A percentile compares a stretch with the other conserved stretches of the same genome.
Conservation (phyloP, 2,797 vertebrate genomes). For the Sebastes taczanowskii region DNA sequence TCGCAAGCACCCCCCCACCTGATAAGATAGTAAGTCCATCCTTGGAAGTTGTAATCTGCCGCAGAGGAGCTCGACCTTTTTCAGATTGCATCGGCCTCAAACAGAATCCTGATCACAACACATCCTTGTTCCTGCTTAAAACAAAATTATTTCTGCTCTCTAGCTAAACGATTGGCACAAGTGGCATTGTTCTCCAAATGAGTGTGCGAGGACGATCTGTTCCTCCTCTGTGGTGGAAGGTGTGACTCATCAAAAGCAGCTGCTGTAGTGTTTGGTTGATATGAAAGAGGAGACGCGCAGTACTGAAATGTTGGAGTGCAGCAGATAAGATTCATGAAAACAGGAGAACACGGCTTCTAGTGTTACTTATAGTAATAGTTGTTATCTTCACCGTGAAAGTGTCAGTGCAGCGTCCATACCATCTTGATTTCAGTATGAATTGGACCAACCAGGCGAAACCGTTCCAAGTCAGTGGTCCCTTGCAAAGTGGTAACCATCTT, state of each 20-base stretch:
- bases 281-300: conserved; percentile 10
- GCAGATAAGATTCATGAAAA: not conserved
- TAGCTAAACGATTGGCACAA: not conserved
- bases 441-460: not conserved
- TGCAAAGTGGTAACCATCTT: conserved; percentile 12
- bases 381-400: not conserved
- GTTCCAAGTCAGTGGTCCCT: conserved; percentile 16
- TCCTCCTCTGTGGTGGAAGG: conserved; percentile 36
- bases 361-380: not conserved
- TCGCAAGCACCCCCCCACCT: conserved; percentile 92
- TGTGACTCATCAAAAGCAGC: conserved; percentile 66
- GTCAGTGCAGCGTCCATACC: not conserved
- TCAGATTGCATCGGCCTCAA: conserved; percentile 40
- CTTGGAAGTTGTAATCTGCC: conserved; percentile 49
- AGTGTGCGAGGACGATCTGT: conserved; percentile 42
- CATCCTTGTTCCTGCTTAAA: not conserved
- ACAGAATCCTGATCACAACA: conserved; percentile 20
- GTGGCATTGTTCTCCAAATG: conserved; percentile 19
- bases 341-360: not conserved
- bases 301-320: not conserved
- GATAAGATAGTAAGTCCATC: conserved; percentile 93
- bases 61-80: conserved; percentile 38
- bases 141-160: not conserved
- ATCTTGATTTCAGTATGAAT: conserved; percentile 5
- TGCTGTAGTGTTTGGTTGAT: conserved; percentile 40